phyloP scores from a whole-genome alignment of 1,140 invertebrate genomes.

The Dendrolimus kikuchii region DNA sequence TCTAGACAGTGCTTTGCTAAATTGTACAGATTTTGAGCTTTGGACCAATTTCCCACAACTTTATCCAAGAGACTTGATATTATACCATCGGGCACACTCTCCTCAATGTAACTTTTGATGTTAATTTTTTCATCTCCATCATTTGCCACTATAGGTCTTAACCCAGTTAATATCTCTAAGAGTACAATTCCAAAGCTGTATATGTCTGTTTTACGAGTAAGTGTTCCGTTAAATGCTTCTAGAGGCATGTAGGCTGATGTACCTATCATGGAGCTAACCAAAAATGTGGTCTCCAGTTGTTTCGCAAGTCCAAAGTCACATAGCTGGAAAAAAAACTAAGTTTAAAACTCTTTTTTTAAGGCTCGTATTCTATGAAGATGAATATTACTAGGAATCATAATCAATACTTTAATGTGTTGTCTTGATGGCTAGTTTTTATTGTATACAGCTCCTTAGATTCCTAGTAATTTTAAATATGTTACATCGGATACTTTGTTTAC shows the following conservation, averaged over 20 bases:
- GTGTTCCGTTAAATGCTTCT: slow-evolving; percentile 79
- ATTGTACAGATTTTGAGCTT: slow-evolving; percentile 38
- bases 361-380: background rate
- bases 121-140: slow-evolving; percentile 35
- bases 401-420: too few relatives aligned
- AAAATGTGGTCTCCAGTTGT: slow-evolving; percentile 65
- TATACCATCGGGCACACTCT: slow-evolving; percentile 30
- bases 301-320: slow-evolving; percentile 83
- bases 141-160: slow-evolving; percentile 72
- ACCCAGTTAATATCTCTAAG: slow-evolving; percentile 79
- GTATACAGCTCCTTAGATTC: too few relatives aligned
- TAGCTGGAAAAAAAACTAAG: slow-evolving; percentile 65
- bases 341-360: background rate
- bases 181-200: slow-evolving; percentile 87
- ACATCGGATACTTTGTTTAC: too few relatives aligned
- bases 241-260: slow-evolving; percentile 85
- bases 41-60: slow-evolving; percentile 33
- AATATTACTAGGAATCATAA: too few relatives aligned
- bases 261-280: slow-evolving; percentile 75
- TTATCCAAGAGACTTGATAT: slow-evolving; percentile 38
- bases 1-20: slow-evolving; percentile 41
- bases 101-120: slow-evolving; percentile 50
- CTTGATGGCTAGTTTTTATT: too few relatives aligned
- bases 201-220: slow-evolving; percentile 82
- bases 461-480: too few relatives aligned